Base-by-base conservation (phyloP, 1,140 invertebrate genomes). In the Lordiphosa clarofinis region DNA sequence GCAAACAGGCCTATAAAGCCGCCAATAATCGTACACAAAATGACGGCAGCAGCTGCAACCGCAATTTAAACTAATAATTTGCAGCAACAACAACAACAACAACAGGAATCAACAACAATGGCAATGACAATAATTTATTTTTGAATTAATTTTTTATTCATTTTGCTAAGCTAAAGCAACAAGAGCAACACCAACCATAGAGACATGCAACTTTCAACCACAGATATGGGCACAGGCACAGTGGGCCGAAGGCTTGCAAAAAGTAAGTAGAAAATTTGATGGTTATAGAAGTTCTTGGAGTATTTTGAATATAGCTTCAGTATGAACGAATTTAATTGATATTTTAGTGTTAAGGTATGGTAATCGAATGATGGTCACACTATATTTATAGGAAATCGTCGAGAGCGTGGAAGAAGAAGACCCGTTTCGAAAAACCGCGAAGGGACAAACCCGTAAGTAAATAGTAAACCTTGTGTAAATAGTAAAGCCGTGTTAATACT, bases 81-180 rank as follows among this genome's bases (percentile, higher is more conserved):
- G 50, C 73, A 76, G 40, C 53, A 70, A 65, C 56, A 69, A 36
- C 37, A 63, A 28, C 48, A 49, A 52, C 9, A 53, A 36, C 56
- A 28, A 19, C 44, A 60, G 35, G 42, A 50, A 63, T 53, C 46
- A 28, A 44, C 54, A 52, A 74, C 64, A 74, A 71, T 75, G 75
- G 56, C 75, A 82, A 82, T 81, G 76, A 75, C 75, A 82, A 81
- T 75, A 81, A 81, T 82, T 76, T 76, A 82, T 81, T 72, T 81
- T 68, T 82, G 72, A 81, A 82, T 82, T 75, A 72, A 82, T 72
- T 81, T 82, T 81, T 81, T 68, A 81, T 81, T 81, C 61, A 61
- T 71, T 42, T 82, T 50, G 59, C 74, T 68, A 64, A 73, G 68
- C 58, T 68, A 54, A 44, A 63, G 37, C 50, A 67, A 38, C 44